Base-by-base conservation (phyloP, 2,797 vertebrate species). In the Cyprinella venusta region DNA sequence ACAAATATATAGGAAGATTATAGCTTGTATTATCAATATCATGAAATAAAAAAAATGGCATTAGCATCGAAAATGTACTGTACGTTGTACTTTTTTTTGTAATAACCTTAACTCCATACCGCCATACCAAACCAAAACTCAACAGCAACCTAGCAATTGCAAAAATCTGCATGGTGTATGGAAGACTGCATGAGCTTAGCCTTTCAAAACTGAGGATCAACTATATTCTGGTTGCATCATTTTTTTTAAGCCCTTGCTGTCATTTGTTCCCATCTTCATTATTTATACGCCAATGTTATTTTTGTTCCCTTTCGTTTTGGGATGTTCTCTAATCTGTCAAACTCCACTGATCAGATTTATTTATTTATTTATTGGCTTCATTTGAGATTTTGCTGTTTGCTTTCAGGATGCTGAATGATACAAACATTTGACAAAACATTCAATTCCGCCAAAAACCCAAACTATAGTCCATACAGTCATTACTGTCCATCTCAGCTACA, bases 171-270 rank as follows among this genome's bases (percentile, higher is more conserved):
- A 95, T 95, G 94, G 92, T 92, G 89, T 86, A 92, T 87, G 88
- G 91, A 94, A 91, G 94, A 94, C 91, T 95, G 94, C 94, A 95
- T 95, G 94, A 94, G 93, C 93, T 94, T 94, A 93, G 92, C 89
- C 92, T 93, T 94, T 92, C 90, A 90, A 87, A 94, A 91, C 88
- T 91, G 89, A 91, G 86, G 91, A 92, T 93, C 89, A 90, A 90
- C 90, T 91, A 91, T 90, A 89, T 91, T 84, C 92, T 88, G 89
- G 91, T 91, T 92, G 91, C 92, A 91, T 90, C 91, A 80, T 90
- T 90, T 90, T 90, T 88, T 90, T 89, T 88, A 91, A 93, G 91
- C 93, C 93, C 94, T 94, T 92, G 93, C 93, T 93, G 91, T 93
- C 91, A 91, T 93, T 89, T 89, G 89, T 91, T 92, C 90, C 89